Conservation (phyloP, 2,888 invertebrate genomes). For the Hymenopus coronatus region DNA sequence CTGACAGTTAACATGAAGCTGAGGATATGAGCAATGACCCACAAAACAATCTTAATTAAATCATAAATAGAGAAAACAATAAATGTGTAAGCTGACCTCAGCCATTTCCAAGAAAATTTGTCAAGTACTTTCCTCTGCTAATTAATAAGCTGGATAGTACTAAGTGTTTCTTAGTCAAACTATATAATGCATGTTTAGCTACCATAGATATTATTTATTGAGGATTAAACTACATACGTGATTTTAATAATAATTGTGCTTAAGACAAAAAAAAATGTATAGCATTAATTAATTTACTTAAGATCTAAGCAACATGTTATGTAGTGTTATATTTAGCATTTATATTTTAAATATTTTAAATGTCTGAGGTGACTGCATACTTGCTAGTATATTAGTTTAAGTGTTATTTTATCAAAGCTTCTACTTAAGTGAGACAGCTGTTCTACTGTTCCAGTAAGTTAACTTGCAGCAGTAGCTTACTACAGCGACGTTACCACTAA, state of each 20-base stretch:
- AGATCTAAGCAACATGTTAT: neutral
- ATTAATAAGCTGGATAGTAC: no score
- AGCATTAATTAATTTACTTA: neutral
- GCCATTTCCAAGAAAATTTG: no score
- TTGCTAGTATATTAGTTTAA: neutral
- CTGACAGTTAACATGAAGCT: no score
- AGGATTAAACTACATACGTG: neutral
- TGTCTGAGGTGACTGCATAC: neutral
- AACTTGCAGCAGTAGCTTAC: neutral
- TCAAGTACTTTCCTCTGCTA: no score
- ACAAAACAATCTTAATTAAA: no score
- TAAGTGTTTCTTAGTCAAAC: no score
- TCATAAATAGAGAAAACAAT: no score
- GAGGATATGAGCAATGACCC: no score
- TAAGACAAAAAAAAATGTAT: neutral
- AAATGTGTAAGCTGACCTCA: no score
- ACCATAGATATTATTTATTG: neutral
- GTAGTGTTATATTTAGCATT: neutral
- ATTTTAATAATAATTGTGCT: neutral
- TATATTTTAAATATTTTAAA: neutral
- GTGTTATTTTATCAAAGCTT: neutral
- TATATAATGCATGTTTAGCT: neutral
- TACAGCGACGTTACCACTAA: slow-evolving; percentile 12
- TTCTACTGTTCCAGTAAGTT: neutral
- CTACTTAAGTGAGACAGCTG: neutral